Percentiles rank a stretch among this genome's conserved stretches.
Conservation (phyloP, 2,113 vertebrate species). For the Pristiophorus japonicus region DNA sequence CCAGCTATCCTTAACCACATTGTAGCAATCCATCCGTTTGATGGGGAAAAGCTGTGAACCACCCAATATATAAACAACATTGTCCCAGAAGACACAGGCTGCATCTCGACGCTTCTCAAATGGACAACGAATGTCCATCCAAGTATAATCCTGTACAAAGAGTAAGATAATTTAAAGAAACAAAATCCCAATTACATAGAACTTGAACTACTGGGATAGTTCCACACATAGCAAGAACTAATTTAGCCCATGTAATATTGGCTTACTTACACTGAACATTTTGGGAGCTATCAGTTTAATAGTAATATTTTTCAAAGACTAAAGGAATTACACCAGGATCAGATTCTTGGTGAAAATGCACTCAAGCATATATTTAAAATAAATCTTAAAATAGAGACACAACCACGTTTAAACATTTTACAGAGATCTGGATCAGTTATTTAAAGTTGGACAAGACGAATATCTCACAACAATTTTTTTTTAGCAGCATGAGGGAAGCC, state of each 20-base stretch:
- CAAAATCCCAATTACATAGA: background rate
- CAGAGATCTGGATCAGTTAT: background rate
- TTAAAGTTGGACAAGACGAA: background rate
- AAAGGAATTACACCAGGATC: background rate
- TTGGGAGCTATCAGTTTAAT: background rate
- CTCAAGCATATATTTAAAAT: background rate
- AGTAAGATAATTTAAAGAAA: slow-evolving; percentile 27
- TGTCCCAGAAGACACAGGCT: slow-evolving; percentile 94
- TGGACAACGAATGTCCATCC: slow-evolving; percentile 95
- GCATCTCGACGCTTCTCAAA: slow-evolving; percentile 95
- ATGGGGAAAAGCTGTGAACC: slow-evolving; percentile 97
- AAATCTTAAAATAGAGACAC: background rate
- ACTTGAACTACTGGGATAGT: background rate
- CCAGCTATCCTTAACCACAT: slow-evolving; percentile 97
- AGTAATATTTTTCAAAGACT: background rate
- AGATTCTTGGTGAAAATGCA: background rate
- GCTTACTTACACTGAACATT: background rate
- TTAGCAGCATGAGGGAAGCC: no score
- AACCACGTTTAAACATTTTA: background rate
- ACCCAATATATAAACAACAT: slow-evolving; percentile 95
- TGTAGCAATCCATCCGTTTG: slow-evolving; percentile 98
- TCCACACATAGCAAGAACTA: background rate
- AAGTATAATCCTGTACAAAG: slow-evolving; percentile 80
- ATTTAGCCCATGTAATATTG: background rate
- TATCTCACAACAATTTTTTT: background rate